phyloP scores from a whole-genome alignment of 2,797 vertebrate genomes.

The Apogon talboti region DNA sequence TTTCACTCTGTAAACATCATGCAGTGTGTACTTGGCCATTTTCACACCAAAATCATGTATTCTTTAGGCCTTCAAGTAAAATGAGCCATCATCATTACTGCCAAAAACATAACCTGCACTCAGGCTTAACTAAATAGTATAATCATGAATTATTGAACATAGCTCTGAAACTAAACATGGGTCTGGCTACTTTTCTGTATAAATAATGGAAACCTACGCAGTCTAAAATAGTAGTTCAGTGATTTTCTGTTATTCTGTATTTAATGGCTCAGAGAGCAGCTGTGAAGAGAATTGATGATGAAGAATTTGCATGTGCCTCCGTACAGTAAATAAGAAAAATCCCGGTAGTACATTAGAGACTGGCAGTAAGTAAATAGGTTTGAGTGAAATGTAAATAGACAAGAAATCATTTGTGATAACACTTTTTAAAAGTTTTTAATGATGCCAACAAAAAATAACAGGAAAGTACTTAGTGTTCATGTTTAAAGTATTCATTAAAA shows the following conservation, averaged over 20 bases:
- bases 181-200: constrained; percentile 35
- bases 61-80: constrained; percentile 17
- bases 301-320: neutral
- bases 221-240: neutral
- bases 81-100: constrained; percentile 60
- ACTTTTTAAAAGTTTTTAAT: constrained; percentile 69
- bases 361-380: neutral
- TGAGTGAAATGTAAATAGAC: constrained; percentile 35
- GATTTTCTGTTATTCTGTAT: constrained; percentile 1
- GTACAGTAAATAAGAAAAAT: neutral
- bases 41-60: constrained; percentile 10
- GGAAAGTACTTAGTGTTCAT: constrained; percentile 71
- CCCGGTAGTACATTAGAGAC: neutral
- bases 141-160: constrained; percentile 57
- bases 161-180: constrained; percentile 54
- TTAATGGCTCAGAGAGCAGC: neutral
- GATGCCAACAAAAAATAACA: constrained; percentile 73
- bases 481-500: constrained; percentile 74
- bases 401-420: constrained; percentile 28
- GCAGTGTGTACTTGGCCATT: constrained; percentile 17
- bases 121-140: constrained; percentile 46
- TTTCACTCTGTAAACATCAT: constrained; percentile 9
- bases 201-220: constrained; percentile 50
- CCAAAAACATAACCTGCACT: constrained; percentile 58
- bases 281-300: neutral